Evolutionary conservation across 2,113 vertebrate species (phyloP).

Genomic region (Ictalurus punctatus): DNA sequence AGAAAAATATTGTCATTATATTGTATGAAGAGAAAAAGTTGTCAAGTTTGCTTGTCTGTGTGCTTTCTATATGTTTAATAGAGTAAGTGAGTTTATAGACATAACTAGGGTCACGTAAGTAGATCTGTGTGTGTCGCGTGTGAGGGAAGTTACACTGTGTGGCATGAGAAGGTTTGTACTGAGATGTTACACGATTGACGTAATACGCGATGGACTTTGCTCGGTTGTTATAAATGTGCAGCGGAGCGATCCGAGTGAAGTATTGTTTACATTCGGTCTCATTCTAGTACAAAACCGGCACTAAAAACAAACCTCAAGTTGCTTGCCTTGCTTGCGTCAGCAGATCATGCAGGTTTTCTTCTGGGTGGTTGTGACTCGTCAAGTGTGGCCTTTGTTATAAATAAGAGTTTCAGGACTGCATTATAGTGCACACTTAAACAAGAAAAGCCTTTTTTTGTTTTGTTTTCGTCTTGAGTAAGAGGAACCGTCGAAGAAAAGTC

Average conservation of each 20-base stretch:
- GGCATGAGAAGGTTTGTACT: neutral
- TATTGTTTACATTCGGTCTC: conserved; percentile 73
- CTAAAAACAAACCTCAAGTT: neutral
- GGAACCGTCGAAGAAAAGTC: neutral
- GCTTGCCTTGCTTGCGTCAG: neutral
- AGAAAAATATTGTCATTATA: neutral
- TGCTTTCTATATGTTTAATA: neutral
- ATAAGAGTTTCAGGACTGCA: neutral
- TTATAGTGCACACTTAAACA: conserved; percentile 7
- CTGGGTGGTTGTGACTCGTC: conserved; percentile 9
- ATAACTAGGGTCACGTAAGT: neutral
- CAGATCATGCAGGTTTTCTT: neutral
- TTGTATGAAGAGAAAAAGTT: neutral
- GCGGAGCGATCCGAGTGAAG: conserved; percentile 74
- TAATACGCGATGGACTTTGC: conserved; percentile 66
- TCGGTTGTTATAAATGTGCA: conserved; percentile 82
- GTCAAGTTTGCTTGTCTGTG: neutral
- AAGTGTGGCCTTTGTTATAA: conserved; percentile 25
- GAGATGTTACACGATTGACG: conserved; percentile 43
- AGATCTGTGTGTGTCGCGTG: neutral
- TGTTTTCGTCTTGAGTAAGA: neutral
- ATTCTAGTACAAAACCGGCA: neutral
- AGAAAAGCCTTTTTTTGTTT: neutral
- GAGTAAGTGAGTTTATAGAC: neutral
- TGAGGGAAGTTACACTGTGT: neutral